A percentile compares a stretch with the other conserved stretches of the same genome.
Evolutionary conservation across 2,888 invertebrate genomes (phyloP).

Genomic region (Ecliptopera silaceata): DNA sequence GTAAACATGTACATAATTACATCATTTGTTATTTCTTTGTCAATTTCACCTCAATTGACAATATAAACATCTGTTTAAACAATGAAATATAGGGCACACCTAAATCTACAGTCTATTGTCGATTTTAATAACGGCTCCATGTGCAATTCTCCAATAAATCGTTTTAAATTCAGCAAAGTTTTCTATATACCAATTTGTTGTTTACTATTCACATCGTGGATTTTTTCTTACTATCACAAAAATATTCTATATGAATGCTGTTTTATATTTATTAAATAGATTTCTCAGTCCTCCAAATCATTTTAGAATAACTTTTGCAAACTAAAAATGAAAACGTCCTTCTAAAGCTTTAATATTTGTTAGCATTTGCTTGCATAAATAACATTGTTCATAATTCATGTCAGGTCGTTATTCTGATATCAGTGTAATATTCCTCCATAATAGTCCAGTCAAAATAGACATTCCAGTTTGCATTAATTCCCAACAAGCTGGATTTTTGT

Average conservation of each 20-base stretch:
- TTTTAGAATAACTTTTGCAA: no score
- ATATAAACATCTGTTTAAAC: background rate
- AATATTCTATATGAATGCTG: background rate
- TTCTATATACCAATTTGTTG: background rate
- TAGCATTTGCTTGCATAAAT: constrained; percentile 15
- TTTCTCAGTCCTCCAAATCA: no score
- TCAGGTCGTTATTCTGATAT: constrained; percentile 48
- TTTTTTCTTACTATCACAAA: background rate
- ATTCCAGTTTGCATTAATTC: no score
- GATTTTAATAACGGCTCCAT: background rate
- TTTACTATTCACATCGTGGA: background rate
- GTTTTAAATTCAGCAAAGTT: background rate
- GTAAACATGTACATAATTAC: no score
- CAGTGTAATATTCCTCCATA: constrained; percentile 43
- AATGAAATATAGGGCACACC: background rate
- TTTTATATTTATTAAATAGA: no score
- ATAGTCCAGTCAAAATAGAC: no score
- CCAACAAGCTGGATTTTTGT: no score
- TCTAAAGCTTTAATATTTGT: background rate
- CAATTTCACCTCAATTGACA: no score
- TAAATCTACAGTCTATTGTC: background rate
- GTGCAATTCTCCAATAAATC: constrained; percentile 5
- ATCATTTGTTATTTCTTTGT: no score
- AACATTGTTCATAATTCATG: constrained; percentile 36
- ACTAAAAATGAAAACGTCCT: no score